Conservation (phyloP, 1,140 invertebrate species). For the Tribolium castaneum region DNA sequence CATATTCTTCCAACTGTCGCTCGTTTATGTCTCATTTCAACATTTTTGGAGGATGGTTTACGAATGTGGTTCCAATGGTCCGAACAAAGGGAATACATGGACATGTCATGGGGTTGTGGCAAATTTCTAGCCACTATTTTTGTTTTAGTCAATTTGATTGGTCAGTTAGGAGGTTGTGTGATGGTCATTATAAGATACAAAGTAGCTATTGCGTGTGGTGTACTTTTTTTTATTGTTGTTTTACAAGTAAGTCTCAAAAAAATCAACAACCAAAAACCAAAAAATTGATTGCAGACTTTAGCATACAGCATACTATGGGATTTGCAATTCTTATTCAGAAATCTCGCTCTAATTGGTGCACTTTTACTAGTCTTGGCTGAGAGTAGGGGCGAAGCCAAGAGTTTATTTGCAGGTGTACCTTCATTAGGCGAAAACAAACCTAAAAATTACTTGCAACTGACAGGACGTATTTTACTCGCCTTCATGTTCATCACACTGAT, state of each 20-base stretch:
- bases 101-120: slow-evolving; percentile 98
- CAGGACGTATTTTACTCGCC: slow-evolving; percentile 94
- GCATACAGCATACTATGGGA: slow-evolving; percentile 99
- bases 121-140: slow-evolving; percentile 92
- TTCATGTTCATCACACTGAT: slow-evolving; percentile 99
- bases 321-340: slow-evolving; percentile 94
- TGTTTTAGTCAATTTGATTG: slow-evolving; percentile 92
- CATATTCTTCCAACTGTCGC: slow-evolving; percentile 95
- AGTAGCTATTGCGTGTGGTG: slow-evolving; percentile 94
- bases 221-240: slow-evolving; percentile 96
- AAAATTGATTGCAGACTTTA: slow-evolving; percentile 81
- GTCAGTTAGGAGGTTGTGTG: slow-evolving; percentile 93
- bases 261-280: neutral
- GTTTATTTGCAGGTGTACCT: slow-evolving; percentile 98
- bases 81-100: slow-evolving; percentile 98
- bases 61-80: slow-evolving; percentile 99
- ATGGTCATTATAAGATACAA: slow-evolving; percentile 95
- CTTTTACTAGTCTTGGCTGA: slow-evolving; percentile 95
- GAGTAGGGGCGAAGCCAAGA: slow-evolving; percentile 89
- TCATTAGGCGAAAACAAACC: slow-evolving; percentile 96
- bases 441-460: slow-evolving; percentile 96
- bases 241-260: slow-evolving; percentile 77
- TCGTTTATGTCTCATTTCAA: slow-evolving; percentile 96
- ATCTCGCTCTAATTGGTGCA: slow-evolving; percentile 95
- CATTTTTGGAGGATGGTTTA: slow-evolving; percentile 98